A percentile compares a stretch with the other conserved stretches of the same genome.
phyloP scores from a whole-genome alignment of 1,140 invertebrate species.

The Diorhabda elongata region DNA sequence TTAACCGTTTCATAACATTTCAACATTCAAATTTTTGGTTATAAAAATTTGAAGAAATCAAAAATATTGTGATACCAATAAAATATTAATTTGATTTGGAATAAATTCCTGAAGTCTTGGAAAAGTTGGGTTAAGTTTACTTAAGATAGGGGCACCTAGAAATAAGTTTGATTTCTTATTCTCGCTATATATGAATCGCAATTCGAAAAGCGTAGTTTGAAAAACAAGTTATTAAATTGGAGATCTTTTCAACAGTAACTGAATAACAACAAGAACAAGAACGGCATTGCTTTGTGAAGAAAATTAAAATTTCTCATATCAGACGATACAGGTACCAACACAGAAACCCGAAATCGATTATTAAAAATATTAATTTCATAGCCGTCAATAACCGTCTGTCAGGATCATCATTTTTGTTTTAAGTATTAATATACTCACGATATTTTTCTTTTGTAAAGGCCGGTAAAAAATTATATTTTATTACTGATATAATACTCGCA shows the following conservation, averaged over 20 bases:
- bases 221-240: not conserved
- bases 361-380: constrained; percentile 37
- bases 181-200: not conserved
- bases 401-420: constrained; percentile 23
- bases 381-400: constrained; percentile 31
- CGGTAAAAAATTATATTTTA: constrained; percentile 25
- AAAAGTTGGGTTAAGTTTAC: too few species aligned
- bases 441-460: constrained; percentile 21
- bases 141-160: too few species aligned
- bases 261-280: not conserved
- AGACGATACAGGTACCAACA: constrained; percentile 10
- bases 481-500: constrained; percentile 10
- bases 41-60: too few species aligned
- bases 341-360: constrained; percentile 32
- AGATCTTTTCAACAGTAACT: not conserved
- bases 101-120: too few species aligned
- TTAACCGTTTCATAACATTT: too few species aligned
- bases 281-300: constrained; percentile 13
- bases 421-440: constrained; percentile 26
- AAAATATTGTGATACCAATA: too few species aligned
- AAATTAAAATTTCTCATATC: constrained; percentile 11
- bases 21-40: too few species aligned
- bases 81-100: too few species aligned
- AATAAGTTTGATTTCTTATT: too few species aligned
- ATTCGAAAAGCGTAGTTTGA: not conserved